phyloP scores from a whole-genome alignment of 2,888 invertebrate species.

The Autographa pulchrina region DNA sequence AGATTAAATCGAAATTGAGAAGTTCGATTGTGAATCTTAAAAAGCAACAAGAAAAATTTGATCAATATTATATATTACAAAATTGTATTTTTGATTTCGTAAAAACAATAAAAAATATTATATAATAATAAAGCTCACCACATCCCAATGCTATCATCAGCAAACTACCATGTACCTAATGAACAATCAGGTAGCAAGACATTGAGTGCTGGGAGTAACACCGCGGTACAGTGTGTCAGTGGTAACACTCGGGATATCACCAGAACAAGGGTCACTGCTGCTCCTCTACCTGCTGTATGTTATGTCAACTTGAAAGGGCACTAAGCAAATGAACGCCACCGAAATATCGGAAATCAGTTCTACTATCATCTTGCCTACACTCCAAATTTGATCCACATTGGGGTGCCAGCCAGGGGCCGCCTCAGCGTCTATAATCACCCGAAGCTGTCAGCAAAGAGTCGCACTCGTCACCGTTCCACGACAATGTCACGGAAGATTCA shows the following conservation, averaged over 20 bases:
- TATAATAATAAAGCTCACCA: constrained; percentile 76
- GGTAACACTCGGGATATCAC: constrained; percentile 76
- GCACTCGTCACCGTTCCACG: constrained; percentile 77
- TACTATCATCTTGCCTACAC: constrained; percentile 79
- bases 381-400: constrained; percentile 74
- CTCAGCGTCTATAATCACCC: constrained; percentile 82
- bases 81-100: constrained; percentile 68
- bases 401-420: constrained; percentile 75
- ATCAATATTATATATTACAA: constrained; percentile 68
- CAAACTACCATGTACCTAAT: constrained; percentile 71
- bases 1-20: constrained; percentile 70
- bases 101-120: constrained; percentile 77
- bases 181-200: constrained; percentile 67
- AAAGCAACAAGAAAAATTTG: constrained; percentile 71
- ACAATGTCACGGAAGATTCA: constrained; percentile 83
- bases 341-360: constrained; percentile 85
- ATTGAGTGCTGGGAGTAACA: constrained; percentile 64
- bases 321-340: constrained; percentile 88
- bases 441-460: constrained; percentile 73
- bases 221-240: constrained; percentile 50
- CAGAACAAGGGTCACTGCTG: constrained; percentile 74
- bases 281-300: constrained; percentile 67
- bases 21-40: constrained; percentile 72
- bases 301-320: constrained; percentile 82
- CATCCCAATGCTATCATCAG: constrained; percentile 73